These are phyloP conservation scores for Gopherus flavomarginatus DNA, from an alignment of 2,113 vertebrate genomes.

Conservation along the genomic window DNA sequence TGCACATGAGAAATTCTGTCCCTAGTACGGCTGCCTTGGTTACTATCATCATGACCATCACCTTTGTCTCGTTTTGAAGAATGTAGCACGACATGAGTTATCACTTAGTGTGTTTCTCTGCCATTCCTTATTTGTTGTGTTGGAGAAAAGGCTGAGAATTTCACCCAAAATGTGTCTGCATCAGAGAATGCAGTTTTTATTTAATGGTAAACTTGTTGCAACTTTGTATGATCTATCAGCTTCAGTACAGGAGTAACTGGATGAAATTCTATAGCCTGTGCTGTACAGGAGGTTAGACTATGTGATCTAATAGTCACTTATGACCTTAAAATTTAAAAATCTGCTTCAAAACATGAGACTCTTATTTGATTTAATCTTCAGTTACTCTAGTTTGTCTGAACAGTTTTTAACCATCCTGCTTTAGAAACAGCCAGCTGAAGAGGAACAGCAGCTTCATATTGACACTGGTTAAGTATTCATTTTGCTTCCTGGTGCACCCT, in stretches of 20 bases:
- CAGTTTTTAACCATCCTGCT: not conserved
- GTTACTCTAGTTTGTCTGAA: not conserved
- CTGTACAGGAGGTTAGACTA: not conserved
- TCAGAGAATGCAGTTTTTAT: not conserved
- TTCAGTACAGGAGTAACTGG: not conserved
- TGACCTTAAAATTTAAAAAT: not conserved
- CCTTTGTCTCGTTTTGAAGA: not conserved
- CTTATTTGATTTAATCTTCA: not conserved
- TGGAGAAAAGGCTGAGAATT: not conserved
- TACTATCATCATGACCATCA: rapidly evolving
- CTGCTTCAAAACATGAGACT: not conserved
- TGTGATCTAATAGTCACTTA: not conserved
- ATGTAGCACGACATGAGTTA: rapidly evolving
- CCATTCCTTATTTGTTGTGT: not conserved
- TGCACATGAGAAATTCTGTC: not conserved
- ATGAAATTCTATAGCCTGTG: not conserved
- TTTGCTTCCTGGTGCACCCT: not conserved
- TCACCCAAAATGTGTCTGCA: not conserved
- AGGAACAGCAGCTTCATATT: not conserved
- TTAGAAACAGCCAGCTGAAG: not conserved
- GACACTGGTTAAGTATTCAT: not conserved
- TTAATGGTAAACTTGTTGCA: not conserved
- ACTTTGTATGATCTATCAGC: not conserved
- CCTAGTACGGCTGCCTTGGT: not conserved
- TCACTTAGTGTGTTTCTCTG: not conserved